A percentile compares a stretch with the other conserved stretches of the same genome.
Conservation (phyloP, 2,888 invertebrate genomes). For the Leptura quadrifasciata region DNA sequence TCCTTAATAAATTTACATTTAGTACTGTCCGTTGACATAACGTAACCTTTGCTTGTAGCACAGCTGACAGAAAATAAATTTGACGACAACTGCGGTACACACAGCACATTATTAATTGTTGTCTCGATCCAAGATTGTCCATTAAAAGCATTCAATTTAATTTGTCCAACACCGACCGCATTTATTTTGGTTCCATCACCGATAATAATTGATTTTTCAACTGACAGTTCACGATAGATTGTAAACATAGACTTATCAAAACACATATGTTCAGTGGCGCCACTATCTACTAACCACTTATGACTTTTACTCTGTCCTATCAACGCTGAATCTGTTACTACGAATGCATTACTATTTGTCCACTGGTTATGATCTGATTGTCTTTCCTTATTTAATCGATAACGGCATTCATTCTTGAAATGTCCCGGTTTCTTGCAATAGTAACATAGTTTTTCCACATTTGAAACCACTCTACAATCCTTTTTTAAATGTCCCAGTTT, state of each 20-base stretch:
- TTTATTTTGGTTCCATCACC: constrained; percentile 32
- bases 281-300: constrained; percentile 34
- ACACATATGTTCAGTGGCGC: constrained; percentile 41
- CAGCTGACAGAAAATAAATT: too few species aligned
- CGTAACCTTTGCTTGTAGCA: too few species aligned
- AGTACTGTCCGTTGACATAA: not conserved
- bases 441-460: not conserved
- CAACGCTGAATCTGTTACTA: not conserved
- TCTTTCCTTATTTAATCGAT: too few species aligned
- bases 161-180: constrained; percentile 30
- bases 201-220: constrained; percentile 28
- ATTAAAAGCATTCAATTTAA: constrained; percentile 31
- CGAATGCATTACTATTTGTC: constrained; percentile 31
- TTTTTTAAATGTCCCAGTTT: constrained; percentile 36
- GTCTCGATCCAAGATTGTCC: constrained; percentile 33
- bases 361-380: too few species aligned
- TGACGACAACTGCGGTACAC: too few species aligned
- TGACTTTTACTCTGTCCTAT: not conserved
- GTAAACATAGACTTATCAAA: constrained; percentile 19
- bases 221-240: not conserved
- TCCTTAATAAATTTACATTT: constrained; percentile 28
- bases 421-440: too few species aligned
- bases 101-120: not conserved
- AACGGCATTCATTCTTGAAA: too few species aligned
- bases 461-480: constrained; percentile 13